Base-by-base conservation (phyloP, 2,888 invertebrate species). In the Andrena chrysosceles region DNA sequence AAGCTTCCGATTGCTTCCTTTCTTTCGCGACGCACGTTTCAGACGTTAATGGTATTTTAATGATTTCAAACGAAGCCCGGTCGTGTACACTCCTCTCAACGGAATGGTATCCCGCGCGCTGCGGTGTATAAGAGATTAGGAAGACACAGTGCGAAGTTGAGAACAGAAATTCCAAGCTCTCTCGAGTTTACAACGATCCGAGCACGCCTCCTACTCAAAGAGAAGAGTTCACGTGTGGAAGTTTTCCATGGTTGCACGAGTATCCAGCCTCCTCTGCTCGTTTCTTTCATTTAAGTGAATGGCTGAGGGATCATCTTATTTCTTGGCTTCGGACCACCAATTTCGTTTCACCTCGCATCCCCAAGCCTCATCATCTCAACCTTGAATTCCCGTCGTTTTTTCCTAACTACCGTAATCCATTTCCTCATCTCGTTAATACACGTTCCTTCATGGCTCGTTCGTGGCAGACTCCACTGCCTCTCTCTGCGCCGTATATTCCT, bases 341-440 rank as follows among this genome's bases (percentile, higher is more conserved):
- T 64, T 56, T 56, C 66, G 48, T 73, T 73, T 49, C 64, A 68
- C 69, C 33, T 52, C 52, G 79, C 59, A 64, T 73, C 73, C 49
- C 64, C 23, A 0, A 23, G 56, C 56, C 23, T 23, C 56, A 56
- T 56, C 63, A 35, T 33, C 33, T 70, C 60, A 48, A 73, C 76
- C 16, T 52, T 77, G 52, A 75, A 77, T 77, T 73, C 74, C 75
- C 64, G 67, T 70, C 83, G 59, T 78, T 84, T 82, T 82, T 82
- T 26, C 71, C 82, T 68, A 72, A 75, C 78, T 72, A 67, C 60
- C 66, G 68, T 82, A 82, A 84, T 84, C 78, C 75, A 75, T 72
- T 89, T 88, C 85, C 84, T 84, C 87, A 87, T 89, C 88, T 89
- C 89, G 89, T 90, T 90, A 89, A 88, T 82, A 89, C 85, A 87